These are phyloP conservation scores for Aphrophora alni DNA, from an alignment of 2,888 invertebrate genomes.

Conservation along the genomic window DNA sequence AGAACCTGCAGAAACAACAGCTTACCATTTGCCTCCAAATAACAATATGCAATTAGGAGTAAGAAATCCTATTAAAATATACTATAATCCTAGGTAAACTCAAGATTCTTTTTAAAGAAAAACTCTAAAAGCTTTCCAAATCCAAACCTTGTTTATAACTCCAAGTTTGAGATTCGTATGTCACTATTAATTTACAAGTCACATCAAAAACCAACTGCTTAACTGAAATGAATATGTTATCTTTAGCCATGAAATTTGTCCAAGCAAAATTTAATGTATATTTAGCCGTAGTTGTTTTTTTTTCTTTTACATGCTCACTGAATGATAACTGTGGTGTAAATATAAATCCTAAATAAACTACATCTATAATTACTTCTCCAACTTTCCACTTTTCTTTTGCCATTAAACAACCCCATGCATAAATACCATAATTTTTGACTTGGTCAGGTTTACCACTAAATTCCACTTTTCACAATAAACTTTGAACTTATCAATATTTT, in stretches of 20 bases:
- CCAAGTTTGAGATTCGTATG: neutral
- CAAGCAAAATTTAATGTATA: neutral
- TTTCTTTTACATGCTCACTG: neutral
- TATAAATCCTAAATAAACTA: neutral
- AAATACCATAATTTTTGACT: slow-evolving; percentile 25
- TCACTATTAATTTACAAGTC: neutral
- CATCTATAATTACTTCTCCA: neutral
- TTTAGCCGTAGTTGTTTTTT: neutral
- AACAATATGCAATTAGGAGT: neutral
- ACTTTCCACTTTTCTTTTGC: neutral
- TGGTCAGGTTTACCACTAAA: slow-evolving; percentile 40
- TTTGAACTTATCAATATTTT: slow-evolving; percentile 33
- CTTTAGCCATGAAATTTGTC: neutral
- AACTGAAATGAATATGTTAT: neutral
- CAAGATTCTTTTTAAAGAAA: neutral
- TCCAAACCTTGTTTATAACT: neutral
- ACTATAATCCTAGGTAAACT: neutral
- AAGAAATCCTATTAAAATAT: no score
- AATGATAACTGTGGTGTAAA: neutral
- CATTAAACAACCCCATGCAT: neutral
- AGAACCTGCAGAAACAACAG: neutral
- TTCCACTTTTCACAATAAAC: slow-evolving; percentile 41
- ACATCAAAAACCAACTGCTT: neutral
- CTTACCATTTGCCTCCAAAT: neutral
- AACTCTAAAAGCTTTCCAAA: neutral